phyloP scores from a whole-genome alignment of 2,888 invertebrate genomes.

The Leucophenga montana region DNA sequence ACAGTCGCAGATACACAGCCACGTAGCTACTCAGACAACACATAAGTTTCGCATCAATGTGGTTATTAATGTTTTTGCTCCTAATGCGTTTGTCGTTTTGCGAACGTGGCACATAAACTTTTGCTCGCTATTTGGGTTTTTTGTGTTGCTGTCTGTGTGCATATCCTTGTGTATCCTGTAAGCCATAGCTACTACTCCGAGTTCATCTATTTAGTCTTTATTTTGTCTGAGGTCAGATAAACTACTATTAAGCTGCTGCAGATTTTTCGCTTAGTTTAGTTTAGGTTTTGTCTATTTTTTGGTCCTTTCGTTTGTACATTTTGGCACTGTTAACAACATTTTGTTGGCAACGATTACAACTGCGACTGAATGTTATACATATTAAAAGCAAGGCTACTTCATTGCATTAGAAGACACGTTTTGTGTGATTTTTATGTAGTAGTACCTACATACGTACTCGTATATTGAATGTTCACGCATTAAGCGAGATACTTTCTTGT shows the following conservation, averaged over 20 bases:
- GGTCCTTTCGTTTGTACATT: background rate
- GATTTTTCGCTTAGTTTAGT: background rate
- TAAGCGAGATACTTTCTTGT: constrained; percentile 33
- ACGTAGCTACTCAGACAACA: constrained; percentile 31
- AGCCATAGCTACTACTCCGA: background rate
- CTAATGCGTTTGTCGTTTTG: constrained; percentile 49
- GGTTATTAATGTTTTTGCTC: constrained; percentile 35
- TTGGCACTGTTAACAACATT: constrained; percentile 25
- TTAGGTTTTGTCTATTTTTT: background rate
- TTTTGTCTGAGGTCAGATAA: constrained; percentile 28
- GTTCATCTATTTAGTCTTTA: constrained; percentile 26
- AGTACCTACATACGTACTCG: no score
- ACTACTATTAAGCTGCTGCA: constrained; percentile 24
- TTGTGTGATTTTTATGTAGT: constrained; percentile 33
- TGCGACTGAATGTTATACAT: background rate
- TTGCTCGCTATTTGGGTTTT: background rate
- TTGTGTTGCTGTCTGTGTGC: constrained; percentile 10
- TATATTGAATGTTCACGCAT: constrained; percentile 26
- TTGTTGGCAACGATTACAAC: constrained; percentile 22
- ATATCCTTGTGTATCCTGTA: background rate
- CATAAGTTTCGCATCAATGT: constrained; percentile 46
- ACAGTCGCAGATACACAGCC: constrained; percentile 11
- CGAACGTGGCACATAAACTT: constrained; percentile 49
- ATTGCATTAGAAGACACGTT: constrained; percentile 35
- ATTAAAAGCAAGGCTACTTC: background rate